These are phyloP conservation scores for Drosophila neotestacea DNA, from an alignment of 2,888 invertebrate species.

Conservation along the genomic window DNA sequence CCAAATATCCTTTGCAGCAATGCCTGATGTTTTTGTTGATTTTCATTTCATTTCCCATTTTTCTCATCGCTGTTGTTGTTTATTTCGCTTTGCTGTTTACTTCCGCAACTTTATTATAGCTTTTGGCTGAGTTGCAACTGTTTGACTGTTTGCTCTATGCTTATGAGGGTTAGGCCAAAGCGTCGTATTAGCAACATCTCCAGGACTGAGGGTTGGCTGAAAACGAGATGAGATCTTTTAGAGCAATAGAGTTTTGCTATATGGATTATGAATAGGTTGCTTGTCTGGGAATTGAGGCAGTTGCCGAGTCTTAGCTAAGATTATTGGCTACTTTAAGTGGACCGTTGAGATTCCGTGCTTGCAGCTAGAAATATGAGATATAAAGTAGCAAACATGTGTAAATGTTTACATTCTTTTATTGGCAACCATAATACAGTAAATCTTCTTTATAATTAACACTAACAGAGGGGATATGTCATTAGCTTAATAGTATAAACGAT, in stretches of 20 bases:
- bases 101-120: slow-evolving; percentile 81
- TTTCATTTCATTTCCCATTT: slow-evolving; percentile 73
- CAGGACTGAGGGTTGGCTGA: slow-evolving; percentile 5
- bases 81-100: slow-evolving; percentile 73
- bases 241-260: slow-evolving; percentile 44
- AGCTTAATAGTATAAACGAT: background rate
- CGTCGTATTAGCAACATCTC: slow-evolving; percentile 67
- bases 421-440: background rate
- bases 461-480: background rate
- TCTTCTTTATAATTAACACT: background rate
- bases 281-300: slow-evolving; percentile 58
- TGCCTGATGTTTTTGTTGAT: slow-evolving; percentile 64
- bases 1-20: slow-evolving; percentile 62
- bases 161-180: slow-evolving; percentile 74
- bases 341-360: background rate
- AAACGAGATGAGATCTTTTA: slow-evolving; percentile 36
- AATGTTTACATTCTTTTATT: background rate
- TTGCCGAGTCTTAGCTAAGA: slow-evolving; percentile 50
- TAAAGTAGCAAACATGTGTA: slow-evolving; percentile 5
- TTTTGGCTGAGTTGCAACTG: slow-evolving; percentile 79
- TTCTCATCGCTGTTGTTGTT: slow-evolving; percentile 29
- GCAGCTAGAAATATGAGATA: slow-evolving; percentile 3
- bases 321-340: slow-evolving; percentile 55
- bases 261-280: slow-evolving; percentile 60
- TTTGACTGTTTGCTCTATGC: slow-evolving; percentile 77